A percentile compares a stretch with the other conserved stretches of the same genome.
Evolutionary conservation across 2,113 vertebrate genomes (phyloP).

Genomic region (Notothenia rossii): DNA sequence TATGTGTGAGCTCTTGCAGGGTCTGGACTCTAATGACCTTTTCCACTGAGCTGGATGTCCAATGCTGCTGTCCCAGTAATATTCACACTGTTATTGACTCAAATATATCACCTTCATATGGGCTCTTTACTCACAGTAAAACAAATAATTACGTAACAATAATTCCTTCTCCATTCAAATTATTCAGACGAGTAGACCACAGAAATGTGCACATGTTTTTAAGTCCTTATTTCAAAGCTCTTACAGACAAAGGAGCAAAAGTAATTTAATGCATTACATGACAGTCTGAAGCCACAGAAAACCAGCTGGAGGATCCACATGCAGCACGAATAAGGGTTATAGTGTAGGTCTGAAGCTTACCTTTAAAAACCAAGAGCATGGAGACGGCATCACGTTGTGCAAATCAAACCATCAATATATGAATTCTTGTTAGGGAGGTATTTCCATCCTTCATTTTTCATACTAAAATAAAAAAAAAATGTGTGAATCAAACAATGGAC

Average conservation of each 20-base stretch:
- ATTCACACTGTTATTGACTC: slow-evolving; percentile 11
- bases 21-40: not conserved
- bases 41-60: not conserved
- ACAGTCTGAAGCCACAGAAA: slow-evolving; percentile 32
- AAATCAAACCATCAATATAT: slow-evolving; percentile 43
- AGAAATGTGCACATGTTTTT: not conserved
- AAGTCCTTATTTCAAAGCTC: slow-evolving; percentile 18
- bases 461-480: not conserved
- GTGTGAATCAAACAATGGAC: slow-evolving; percentile 9
- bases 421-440: not conserved
- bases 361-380: slow-evolving; percentile 51
- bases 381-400: slow-evolving; percentile 35
- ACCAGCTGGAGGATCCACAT: slow-evolving; percentile 29
- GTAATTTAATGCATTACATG: slow-evolving; percentile 25
- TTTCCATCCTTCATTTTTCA: slow-evolving; percentile 2
- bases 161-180: slow-evolving; percentile 4
- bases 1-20: not conserved
- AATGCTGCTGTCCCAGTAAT: not conserved
- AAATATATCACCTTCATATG: slow-evolving; percentile 25
- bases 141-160: slow-evolving; percentile 2
- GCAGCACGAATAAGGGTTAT: slow-evolving; percentile 33
- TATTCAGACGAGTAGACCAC: not conserved
- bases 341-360: slow-evolving; percentile 40
- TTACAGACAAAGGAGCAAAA: slow-evolving; percentile 25
- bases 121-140: slow-evolving; percentile 50